A percentile compares a stretch with the other conserved stretches of the same genome.
phyloP scores from a whole-genome alignment of 2,888 invertebrate species.

The Spicauda simplicius region DNA sequence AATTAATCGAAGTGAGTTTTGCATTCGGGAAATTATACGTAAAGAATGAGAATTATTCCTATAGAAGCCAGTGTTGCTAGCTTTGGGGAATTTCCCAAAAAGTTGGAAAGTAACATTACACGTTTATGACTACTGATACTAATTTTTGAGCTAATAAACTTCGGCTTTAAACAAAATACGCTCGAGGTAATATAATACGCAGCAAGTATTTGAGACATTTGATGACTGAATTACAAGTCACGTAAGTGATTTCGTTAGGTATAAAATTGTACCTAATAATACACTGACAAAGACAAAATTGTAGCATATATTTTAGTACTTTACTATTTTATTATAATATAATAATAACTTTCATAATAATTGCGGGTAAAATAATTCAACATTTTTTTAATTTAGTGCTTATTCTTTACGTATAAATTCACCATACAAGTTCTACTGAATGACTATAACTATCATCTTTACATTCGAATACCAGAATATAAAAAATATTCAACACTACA shows the following conservation, averaged over 20 bases:
- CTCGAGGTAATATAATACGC: no score
- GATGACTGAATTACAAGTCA: no score
- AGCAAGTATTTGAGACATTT: no score
- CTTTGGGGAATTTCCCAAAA: background rate
- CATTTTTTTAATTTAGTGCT: background rate
- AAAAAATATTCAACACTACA: background rate
- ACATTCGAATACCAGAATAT: background rate
- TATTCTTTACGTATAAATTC: background rate
- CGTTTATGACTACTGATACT: background rate
- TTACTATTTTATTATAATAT: no score
- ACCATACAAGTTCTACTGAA: background rate
- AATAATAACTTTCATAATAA: no score
- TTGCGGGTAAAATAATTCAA: no score
- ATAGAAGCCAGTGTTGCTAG: background rate
- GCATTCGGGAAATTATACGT: background rate
- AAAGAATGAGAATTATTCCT: background rate
- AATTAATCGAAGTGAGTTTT: conserved; percentile 62
- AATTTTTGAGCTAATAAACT: no score
- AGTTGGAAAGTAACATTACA: background rate
- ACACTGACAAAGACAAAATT: no score
- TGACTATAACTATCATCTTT: background rate
- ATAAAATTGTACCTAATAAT: no score
- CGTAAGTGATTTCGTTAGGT: no score
- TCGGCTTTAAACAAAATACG: no score
- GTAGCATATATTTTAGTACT: no score